Evolutionary conservation across 2,888 invertebrate species (phyloP), one percentile per base, ranked within the genome.

Genomic region (Chrysomela aeneicollis): DNA sequence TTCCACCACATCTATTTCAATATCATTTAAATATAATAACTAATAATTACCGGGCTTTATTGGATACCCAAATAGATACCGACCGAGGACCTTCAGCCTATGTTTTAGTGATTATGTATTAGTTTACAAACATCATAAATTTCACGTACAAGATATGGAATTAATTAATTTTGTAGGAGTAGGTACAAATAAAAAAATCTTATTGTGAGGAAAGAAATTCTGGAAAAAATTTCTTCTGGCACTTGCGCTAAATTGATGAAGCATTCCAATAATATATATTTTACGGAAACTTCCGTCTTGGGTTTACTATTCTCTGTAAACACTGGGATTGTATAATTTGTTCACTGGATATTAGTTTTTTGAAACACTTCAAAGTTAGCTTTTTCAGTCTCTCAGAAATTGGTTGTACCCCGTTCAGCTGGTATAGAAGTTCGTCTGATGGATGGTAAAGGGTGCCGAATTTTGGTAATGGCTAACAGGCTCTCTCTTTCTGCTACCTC

Each of bases 251-350:
- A 47, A 18, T 9, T 47, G 18, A 6, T 47, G 15, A 35, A 10
- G 47, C 47, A 47, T 47, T 47, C 19, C 47, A 17, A 8, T 10
- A 18, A n/a, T n/a, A 15, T 9, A 2, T 47, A 6, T 17, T 19
- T 47, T 3, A 10, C 10, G 17, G 47, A 19, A 47, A 47, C 19
- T 47, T 47, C 6, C 5, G 10, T 47, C 47, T 47, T 19, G 47
- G 19, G 76, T 6, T 19, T 18, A 42, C 21, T 57, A 12, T 46
- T 52, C 30, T 52, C 12, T 22, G 30, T 9, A 52, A 9, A 12
- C 12, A 22, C 8, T 69, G 77, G 47, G 75, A 76, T 63, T 74
- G 72, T 70, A 68, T 57, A 67, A 74, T 61, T 65, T 30, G 61
- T 65, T 60, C 58, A 53, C 52, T 60, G 51, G 8, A 8, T 47